A percentile compares a stretch with the other conserved stretches of the same genome.
Evolutionary conservation across 2,113 vertebrate genomes (phyloP).

Genomic region (Argyrosomus japonicus): DNA sequence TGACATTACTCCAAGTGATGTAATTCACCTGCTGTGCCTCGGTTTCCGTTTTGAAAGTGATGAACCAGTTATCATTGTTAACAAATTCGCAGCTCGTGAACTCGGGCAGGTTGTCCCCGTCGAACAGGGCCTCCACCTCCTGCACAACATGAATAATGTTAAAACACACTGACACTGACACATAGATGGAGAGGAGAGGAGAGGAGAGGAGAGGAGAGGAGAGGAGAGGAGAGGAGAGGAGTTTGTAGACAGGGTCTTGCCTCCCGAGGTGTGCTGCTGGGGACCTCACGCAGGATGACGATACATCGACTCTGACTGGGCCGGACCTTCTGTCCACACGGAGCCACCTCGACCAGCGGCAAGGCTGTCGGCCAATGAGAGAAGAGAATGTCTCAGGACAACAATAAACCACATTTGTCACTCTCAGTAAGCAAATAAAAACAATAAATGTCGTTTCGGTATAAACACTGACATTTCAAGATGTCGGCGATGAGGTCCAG

Average conservation of each 20-base stretch:
- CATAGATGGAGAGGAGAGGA: neutral
- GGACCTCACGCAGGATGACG: conserved; percentile 94
- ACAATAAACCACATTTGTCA: neutral
- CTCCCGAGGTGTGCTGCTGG: conserved; percentile 91
- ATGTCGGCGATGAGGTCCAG: conserved; percentile 92
- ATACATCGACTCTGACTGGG: conserved; percentile 95
- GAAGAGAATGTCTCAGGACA: neutral
- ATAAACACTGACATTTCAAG: conserved; percentile 89
- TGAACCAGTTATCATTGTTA: conserved; percentile 97
- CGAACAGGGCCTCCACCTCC: conserved; percentile 97
- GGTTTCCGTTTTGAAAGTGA: conserved; percentile 94
- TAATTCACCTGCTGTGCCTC: conserved; percentile 93
- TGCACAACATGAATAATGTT: conserved; percentile 62
- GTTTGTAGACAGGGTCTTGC: conserved; percentile 76
- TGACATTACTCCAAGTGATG: neutral
- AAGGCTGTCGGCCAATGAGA: conserved; percentile 83
- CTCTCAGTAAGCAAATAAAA: neutral
- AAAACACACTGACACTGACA: neutral
- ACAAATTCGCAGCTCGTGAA: conserved; percentile 98
- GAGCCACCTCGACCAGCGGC: conserved; percentile 94
- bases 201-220: neutral
- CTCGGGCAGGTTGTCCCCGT: conserved; percentile 90
- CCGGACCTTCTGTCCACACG: conserved; percentile 95
- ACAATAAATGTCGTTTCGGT: neutral
- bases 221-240: neutral